Evolutionary conservation across 2,888 invertebrate species (phyloP), one percentile per base, ranked within the genome.

Genomic region (Seira musarum): DNA sequence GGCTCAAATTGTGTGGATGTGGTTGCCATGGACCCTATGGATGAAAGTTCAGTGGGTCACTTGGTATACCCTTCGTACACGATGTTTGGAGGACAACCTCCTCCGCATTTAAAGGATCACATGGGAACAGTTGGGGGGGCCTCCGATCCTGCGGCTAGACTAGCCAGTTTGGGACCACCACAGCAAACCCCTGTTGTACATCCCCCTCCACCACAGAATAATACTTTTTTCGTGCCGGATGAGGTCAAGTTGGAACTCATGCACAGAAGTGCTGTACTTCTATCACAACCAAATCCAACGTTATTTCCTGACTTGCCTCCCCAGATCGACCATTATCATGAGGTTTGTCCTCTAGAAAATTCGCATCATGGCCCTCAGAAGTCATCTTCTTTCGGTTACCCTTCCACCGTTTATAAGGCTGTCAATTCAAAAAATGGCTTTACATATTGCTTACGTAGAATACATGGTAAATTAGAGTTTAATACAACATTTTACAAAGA

Each of bases 321-420:
- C 84, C 94, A 95, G 88, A 94, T 98, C 82, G 98, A 97, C 88
- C 94, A 94, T 89, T 98, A 97, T 89, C 93, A 95, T 84, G 94
- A 96, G 84, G 89, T 98, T 86, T 93, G 93, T 87, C 97, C 97
- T 0, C 89, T 98, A 79, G 98, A 98, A 90, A 91, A 92, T 70
- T 25, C 68, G 5, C 73, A 74, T 46, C 78, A 60, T 71, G 90
- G 91, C 79, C 87, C 88, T 74, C 89, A 89, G 89, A 93, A 95
- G 85, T 92, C 94, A 78, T 92, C 92, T 83, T 91, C 93, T 83
- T 92, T 93, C 87, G 93, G 93, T 70, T 92, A 92, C 87, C 93
- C 94, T 87, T 93, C 96, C 70, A 94, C 96, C 13, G 94, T 95
- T 81, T 98, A 95, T 90, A 96, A 97, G 90, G 98, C 95, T 73